A percentile compares a stretch with the other conserved stretches of the same genome.
phyloP scores from a whole-genome alignment of 2,113 vertebrate species.

The Rhinolophus sinicus region DNA sequence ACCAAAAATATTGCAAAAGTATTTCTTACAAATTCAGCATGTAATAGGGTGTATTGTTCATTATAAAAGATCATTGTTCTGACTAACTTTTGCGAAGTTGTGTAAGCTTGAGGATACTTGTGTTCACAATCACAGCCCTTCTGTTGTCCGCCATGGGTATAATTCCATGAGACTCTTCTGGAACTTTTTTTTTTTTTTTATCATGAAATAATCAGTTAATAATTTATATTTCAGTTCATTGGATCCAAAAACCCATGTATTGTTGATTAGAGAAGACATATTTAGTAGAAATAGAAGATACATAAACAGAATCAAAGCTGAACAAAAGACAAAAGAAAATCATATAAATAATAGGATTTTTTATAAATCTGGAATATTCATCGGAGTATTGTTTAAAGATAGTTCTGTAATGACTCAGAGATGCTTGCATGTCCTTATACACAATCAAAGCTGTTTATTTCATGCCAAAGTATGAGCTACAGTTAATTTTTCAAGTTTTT shows the following conservation, averaged over 20 bases:
- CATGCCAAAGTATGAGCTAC: background rate
- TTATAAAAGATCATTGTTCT: conserved; percentile 79
- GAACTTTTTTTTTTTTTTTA: conserved; percentile 60
- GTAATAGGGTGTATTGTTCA: conserved; percentile 67
- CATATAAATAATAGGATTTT: conserved; percentile 17
- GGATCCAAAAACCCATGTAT: conserved; percentile 24
- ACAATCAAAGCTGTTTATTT: conserved; percentile 37
- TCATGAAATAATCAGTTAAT: conserved; percentile 40
- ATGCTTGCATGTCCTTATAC: conserved; percentile 20
- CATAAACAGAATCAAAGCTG: background rate
- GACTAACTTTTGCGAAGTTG: conserved; percentile 70
- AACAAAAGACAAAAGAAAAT: conserved; percentile 49
- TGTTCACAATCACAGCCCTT: conserved; percentile 59
- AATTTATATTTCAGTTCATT: conserved; percentile 10
- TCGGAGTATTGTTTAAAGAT: conserved; percentile 35
- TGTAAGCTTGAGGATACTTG: conserved; percentile 63
- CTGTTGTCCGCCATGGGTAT: conserved; percentile 59
- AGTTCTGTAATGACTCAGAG: conserved; percentile 67
- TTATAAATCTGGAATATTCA: background rate
- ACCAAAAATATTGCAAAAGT: conserved; percentile 10
- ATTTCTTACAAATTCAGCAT: conserved; percentile 68
- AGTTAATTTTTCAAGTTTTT: conserved; percentile 47
- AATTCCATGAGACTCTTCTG: conserved; percentile 27
- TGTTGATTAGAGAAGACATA: background rate
- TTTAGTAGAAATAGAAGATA: background rate